phyloP scores from a whole-genome alignment of 1,140 invertebrate species.

The Zaprionus nigranus region DNA sequence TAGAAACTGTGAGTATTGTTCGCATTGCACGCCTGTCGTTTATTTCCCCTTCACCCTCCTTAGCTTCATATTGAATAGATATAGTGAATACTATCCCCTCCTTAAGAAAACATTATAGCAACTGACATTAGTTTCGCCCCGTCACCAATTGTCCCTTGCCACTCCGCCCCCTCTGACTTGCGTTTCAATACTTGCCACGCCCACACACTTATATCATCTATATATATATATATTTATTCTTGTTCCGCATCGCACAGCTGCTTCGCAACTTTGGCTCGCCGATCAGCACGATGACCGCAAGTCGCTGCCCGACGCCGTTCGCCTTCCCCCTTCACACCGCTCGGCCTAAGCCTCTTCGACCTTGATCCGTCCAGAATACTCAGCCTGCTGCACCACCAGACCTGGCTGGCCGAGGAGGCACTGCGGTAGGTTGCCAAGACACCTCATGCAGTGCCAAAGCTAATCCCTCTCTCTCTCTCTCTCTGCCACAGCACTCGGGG shows the following conservation, averaged over 20 bases:
- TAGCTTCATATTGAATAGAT: not conserved
- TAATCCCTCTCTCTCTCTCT: slow-evolving; percentile 24
- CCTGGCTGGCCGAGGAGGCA: slow-evolving; percentile 83
- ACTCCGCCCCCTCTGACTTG: no score
- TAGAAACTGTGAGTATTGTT: not conserved
- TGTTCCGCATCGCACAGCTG: slow-evolving; percentile 47
- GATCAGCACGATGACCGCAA: slow-evolving; percentile 61
- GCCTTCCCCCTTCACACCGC: slow-evolving; percentile 82
- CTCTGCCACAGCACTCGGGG: slow-evolving; percentile 64
- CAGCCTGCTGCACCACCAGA: slow-evolving; percentile 82
- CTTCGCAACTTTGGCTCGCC: slow-evolving; percentile 75
- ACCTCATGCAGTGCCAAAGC: not conserved
- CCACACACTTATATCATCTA: not conserved
- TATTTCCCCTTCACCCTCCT: not conserved
- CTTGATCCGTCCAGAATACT: slow-evolving; percentile 84
- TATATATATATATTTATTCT: slow-evolving; percentile 7
- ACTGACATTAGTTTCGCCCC: not conserved
- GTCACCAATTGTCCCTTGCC: not conserved
- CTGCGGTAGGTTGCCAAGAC: slow-evolving; percentile 60
- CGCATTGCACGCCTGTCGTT: slow-evolving; percentile 2
- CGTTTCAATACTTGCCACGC: no score
- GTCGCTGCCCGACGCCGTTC: slow-evolving; percentile 80
- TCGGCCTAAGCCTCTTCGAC: slow-evolving; percentile 82
- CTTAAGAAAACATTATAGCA: not conserved
- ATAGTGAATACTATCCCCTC: not conserved